Conservation (phyloP, 37 sponge, comb jelly and placozoan genomes). For the Axinella damicornis region DNA sequence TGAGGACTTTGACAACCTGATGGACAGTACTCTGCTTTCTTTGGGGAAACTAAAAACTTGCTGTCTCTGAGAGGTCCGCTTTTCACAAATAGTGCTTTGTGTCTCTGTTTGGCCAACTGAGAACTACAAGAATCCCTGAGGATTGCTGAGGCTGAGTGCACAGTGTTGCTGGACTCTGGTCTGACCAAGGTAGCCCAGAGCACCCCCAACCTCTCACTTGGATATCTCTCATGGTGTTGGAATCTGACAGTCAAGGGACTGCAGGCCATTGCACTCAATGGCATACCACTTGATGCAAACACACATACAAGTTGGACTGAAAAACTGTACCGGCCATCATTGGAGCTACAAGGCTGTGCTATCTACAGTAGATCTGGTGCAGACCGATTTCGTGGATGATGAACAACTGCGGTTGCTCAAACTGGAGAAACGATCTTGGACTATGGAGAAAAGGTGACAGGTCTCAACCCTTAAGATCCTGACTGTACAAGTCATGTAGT, state of each 20-base stretch:
- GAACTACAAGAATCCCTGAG: background rate
- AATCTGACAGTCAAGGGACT: slow-evolving; percentile 21
- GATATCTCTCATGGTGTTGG: slow-evolving; percentile 34
- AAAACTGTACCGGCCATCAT: background rate
- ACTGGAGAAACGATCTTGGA: background rate
- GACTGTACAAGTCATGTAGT: too few species aligned
- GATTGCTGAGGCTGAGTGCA: slow-evolving; percentile 18
- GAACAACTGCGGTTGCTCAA: background rate
- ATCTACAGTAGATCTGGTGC: slow-evolving; percentile 18
- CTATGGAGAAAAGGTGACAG: slow-evolving; percentile 14
- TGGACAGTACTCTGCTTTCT: slow-evolving; percentile 11
- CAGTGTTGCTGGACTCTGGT: background rate
- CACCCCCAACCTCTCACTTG: background rate
- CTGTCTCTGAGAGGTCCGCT: background rate
- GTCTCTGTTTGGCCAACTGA: background rate
- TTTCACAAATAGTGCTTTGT: slow-evolving; percentile 7
- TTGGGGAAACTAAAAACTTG: background rate
- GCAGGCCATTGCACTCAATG: background rate
- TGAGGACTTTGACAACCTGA: slow-evolving; percentile 2
- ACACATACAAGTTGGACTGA: slow-evolving; percentile 25
- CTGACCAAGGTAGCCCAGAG: slow-evolving; percentile 1
- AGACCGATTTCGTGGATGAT: slow-evolving; percentile 25
- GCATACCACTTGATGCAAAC: background rate
- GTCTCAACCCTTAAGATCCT: too few species aligned
- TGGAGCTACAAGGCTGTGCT: background rate